Conservation (phyloP, 2,888 invertebrate species). For the Netelia virgata region DNA sequence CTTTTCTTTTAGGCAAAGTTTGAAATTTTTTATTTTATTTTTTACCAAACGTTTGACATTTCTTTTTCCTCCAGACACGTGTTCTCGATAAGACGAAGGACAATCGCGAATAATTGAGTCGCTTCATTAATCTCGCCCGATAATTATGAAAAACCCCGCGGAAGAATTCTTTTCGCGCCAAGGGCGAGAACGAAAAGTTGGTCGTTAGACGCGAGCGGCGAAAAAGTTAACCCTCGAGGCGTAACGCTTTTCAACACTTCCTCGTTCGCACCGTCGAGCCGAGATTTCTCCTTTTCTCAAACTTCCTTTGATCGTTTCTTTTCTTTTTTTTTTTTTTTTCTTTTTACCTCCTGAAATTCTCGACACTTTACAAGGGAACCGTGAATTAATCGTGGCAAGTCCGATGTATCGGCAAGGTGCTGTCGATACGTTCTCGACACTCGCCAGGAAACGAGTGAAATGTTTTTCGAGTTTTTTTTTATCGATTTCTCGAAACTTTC, state of each 20-base stretch:
- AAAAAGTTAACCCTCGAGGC: background rate
- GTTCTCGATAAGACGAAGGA: conserved; percentile 1
- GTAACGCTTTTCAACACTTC: background rate
- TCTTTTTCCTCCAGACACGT: background rate
- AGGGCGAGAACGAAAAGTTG: background rate
- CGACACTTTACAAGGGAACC: no score
- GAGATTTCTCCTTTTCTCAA: background rate
- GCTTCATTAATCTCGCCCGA: conserved; percentile 30
- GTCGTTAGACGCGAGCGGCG: background rate
- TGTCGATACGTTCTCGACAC: no score
- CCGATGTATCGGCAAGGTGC: no score
- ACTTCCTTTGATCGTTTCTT: background rate
- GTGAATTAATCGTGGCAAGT: no score
- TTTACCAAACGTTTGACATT: no score
- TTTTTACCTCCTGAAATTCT: no score
- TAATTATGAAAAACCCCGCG: background rate
- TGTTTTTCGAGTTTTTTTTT: no score
- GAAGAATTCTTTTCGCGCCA: background rate
- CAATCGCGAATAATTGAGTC: conserved; percentile 14
- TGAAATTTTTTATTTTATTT: no score
- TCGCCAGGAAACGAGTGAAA: no score
- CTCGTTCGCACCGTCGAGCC: background rate
- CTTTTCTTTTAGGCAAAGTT: background rate
- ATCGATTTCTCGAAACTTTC: no score
- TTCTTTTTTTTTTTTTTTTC: no score